Percentiles rank a stretch among this genome's conserved stretches.
Evolutionary conservation across 2,113 vertebrate species (phyloP).

Genomic region (Stigmatopora nigra): DNA sequence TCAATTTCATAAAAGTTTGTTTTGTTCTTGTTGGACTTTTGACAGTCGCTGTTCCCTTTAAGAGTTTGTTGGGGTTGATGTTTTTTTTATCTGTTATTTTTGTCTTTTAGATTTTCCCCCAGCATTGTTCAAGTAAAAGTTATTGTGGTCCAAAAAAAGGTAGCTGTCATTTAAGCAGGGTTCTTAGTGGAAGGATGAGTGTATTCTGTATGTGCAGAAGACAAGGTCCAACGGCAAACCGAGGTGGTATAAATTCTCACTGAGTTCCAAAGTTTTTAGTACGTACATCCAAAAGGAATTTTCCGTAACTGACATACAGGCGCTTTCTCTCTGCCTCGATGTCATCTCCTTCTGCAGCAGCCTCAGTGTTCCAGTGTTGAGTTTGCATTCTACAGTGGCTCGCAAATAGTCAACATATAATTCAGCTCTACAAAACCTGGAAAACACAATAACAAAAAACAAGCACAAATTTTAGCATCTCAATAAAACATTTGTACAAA

Average conservation of each 20-base stretch:
- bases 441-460: neutral
- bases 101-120: constrained; percentile 63
- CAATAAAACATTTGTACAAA: too few species aligned
- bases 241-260: constrained; percentile 63
- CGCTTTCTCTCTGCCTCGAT: constrained; percentile 53
- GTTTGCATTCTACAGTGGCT: constrained; percentile 59
- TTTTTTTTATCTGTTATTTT: constrained; percentile 40
- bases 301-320: constrained; percentile 40
- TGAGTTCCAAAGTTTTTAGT: constrained; percentile 62
- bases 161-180: constrained; percentile 65
- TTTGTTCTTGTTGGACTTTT: constrained; percentile 54
- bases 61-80: constrained; percentile 55
- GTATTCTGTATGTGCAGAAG: constrained; percentile 47
- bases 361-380: constrained; percentile 56
- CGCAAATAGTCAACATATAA: constrained; percentile 76
- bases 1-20: constrained; percentile 53
- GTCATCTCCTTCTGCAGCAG: constrained; percentile 59
- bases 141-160: constrained; percentile 58
- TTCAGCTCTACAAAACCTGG: constrained; percentile 83
- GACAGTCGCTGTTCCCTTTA: constrained; percentile 48
- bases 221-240: constrained; percentile 56
- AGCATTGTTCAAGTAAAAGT: constrained; percentile 58
- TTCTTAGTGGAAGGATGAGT: constrained; percentile 49
- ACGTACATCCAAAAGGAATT: constrained; percentile 62
- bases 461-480: too few species aligned